Evolutionary conservation across 1,140 invertebrate genomes (phyloP).

Genomic region (Leptinotarsa texana): DNA sequence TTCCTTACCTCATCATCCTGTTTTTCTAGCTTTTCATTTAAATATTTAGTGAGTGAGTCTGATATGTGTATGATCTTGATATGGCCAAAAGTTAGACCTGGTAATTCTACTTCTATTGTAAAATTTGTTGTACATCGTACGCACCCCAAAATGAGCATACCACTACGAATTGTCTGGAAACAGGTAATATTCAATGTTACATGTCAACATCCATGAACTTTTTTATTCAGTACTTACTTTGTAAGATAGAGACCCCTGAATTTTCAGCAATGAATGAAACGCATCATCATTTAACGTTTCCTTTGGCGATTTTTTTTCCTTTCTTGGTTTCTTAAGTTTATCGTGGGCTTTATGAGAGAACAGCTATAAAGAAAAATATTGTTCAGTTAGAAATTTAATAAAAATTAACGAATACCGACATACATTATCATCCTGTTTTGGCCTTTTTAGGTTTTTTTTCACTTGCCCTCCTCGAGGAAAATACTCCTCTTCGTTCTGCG

Average conservation of each 20-base stretch:
- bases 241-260: conserved; percentile 54
- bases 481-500: conserved; percentile 38
- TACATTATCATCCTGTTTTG: conserved; percentile 57
- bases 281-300: conserved; percentile 40
- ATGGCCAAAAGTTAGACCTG: conserved; percentile 60
- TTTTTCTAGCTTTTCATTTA: conserved; percentile 58
- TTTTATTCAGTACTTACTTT: conserved; percentile 48
- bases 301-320: conserved; percentile 53
- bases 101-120: conserved; percentile 62
- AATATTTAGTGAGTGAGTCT: conserved; percentile 62
- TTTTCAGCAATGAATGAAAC: conserved; percentile 55
- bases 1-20: conserved; percentile 55
- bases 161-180: conserved; percentile 60
- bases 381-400: conserved; percentile 30
- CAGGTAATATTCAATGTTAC: conserved; percentile 8
- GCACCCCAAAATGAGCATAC: conserved; percentile 62
- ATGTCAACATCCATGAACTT: background rate
- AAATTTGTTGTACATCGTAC: conserved; percentile 60
- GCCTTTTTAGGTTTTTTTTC: conserved; percentile 50
- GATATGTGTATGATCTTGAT: conserved; percentile 66
- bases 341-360: conserved; percentile 52
- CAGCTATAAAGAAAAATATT: conserved; percentile 54
- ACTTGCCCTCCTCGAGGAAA: conserved; percentile 61
- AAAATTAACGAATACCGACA: conserved; percentile 38
- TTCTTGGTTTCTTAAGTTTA: conserved; percentile 56